Conservation (phyloP, 2,113 vertebrate genomes). For the Pleuronectes platessa region DNA sequence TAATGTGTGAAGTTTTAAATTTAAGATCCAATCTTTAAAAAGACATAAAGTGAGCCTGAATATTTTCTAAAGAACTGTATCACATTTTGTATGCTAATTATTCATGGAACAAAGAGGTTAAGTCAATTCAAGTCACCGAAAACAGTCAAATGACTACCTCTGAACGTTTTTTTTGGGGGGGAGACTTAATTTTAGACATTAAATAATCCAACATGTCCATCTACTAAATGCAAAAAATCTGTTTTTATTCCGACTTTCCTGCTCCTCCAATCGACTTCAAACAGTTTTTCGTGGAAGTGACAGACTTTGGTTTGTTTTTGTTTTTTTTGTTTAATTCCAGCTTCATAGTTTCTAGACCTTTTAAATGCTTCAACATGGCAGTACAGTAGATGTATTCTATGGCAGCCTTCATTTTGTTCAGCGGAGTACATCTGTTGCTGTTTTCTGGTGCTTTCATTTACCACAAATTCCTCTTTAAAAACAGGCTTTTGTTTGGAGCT, state of each 20-base stretch:
- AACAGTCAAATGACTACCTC: background rate
- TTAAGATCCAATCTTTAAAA: too few relatives aligned
- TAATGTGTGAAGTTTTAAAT: too few relatives aligned
- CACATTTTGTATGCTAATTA: too few relatives aligned
- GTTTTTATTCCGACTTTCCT: background rate
- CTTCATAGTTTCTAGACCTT: background rate
- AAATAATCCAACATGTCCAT: background rate
- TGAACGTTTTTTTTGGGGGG: background rate
- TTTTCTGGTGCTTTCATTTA: slow-evolving; percentile 38
- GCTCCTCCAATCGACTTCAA: background rate
- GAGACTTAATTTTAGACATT: too few relatives aligned
- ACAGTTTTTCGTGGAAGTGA: too few relatives aligned
- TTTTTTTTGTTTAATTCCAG: background rate
- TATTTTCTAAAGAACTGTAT: too few relatives aligned
- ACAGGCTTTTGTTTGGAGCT: slow-evolving; percentile 14
- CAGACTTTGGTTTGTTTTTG: background rate
- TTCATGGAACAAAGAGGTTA: too few relatives aligned
- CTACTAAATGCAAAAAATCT: background rate
- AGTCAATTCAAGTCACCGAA: background rate
- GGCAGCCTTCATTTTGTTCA: slow-evolving; percentile 2
- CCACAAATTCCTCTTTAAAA: slow-evolving; percentile 38
- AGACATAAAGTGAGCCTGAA: too few relatives aligned
- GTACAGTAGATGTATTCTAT: background rate
- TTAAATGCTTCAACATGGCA: slow-evolving; percentile 3
- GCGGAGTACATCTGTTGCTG: slow-evolving; percentile 32